Percentiles rank a stretch among this genome's conserved stretches.
phyloP scores from a whole-genome alignment of 2,888 invertebrate genomes.

The Argynnis bischoffii region DNA sequence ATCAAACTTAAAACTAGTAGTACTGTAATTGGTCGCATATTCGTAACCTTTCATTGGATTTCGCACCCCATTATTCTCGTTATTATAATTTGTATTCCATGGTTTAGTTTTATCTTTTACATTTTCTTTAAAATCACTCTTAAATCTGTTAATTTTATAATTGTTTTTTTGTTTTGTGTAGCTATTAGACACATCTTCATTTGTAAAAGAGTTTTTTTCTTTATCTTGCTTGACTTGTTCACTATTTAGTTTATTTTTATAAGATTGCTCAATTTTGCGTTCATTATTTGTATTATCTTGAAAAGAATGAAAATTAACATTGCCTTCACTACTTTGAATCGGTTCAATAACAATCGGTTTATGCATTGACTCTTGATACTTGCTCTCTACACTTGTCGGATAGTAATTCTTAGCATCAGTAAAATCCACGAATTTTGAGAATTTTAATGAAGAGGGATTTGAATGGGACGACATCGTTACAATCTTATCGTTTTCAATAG shows the following conservation, averaged over 20 bases:
- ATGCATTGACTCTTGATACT: conserved; percentile 49
- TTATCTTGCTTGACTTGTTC: conserved; percentile 33
- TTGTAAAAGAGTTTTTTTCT: conserved; percentile 37
- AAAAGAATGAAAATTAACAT: conserved; percentile 19
- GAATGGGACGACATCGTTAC: conserved; percentile 45
- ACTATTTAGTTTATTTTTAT: conserved; percentile 24
- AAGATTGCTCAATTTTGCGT: conserved; percentile 25
- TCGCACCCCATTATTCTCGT: conserved; percentile 52
- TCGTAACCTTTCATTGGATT: conserved; percentile 63
- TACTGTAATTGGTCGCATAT: conserved; percentile 65
- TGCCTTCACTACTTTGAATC: conserved; percentile 19
- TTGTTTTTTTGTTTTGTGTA: conserved; percentile 48
- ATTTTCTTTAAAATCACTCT: conserved; percentile 60
- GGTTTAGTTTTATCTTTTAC: conserved; percentile 52
- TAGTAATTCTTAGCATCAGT: conserved; percentile 63
- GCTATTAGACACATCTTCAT: conserved; percentile 47
- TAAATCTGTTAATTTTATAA: conserved; percentile 46
- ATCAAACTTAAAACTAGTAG: conserved; percentile 63
- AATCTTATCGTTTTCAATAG: conserved; percentile 26
- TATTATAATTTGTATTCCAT: conserved; percentile 52
- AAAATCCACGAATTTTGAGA: conserved; percentile 69
- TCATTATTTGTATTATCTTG: conserved; percentile 42
- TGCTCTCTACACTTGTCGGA: conserved; percentile 58
- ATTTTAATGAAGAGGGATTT: conserved; percentile 50
- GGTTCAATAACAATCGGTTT: conserved; percentile 44